A percentile compares a stretch with the other conserved stretches of the same genome.
These are phyloP conservation scores for Teleopsis dalmanni DNA, from an alignment of 1,140 invertebrate species.

Conservation along the genomic window DNA sequence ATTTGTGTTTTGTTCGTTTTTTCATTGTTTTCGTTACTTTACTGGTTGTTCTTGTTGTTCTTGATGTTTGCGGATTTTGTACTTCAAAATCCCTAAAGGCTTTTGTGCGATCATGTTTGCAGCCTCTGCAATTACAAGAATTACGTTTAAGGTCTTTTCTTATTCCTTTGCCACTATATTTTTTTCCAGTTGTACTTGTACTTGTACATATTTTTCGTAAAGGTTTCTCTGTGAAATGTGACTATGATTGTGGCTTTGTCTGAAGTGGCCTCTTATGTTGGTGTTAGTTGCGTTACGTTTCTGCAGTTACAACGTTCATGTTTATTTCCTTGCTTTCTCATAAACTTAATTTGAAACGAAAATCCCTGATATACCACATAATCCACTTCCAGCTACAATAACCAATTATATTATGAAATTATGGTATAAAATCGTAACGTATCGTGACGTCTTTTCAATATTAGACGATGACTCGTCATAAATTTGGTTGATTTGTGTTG, in stretches of 20 bases:
- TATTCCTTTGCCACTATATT: not conserved
- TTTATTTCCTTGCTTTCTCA: constrained; percentile 25
- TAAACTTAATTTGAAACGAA: constrained; percentile 44
- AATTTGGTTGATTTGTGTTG: not conserved
- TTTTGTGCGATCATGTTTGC: constrained; percentile 6
- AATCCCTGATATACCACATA: constrained; percentile 32
- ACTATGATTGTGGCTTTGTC: not conserved
- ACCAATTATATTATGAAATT: not conserved
- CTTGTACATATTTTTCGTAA: not conserved
- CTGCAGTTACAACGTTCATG: not conserved
- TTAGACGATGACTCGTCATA: constrained; percentile 30
- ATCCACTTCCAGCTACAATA: constrained; percentile 11
- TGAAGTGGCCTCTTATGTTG: not conserved
- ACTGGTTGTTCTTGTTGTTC: no score
- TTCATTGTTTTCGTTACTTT: no score
- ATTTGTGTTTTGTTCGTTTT: no score
- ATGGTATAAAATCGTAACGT: no score
- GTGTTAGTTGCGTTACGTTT: not conserved
- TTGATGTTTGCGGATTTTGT: not conserved
- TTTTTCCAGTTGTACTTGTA: not conserved
- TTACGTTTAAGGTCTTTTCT: not conserved
- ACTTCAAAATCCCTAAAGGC: constrained; percentile 2
- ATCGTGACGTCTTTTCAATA: constrained; percentile 37
- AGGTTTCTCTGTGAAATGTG: not conserved
- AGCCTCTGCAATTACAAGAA: not conserved